phyloP scores from a whole-genome alignment of 2,888 invertebrate genomes.

The Heliconius erato region DNA sequence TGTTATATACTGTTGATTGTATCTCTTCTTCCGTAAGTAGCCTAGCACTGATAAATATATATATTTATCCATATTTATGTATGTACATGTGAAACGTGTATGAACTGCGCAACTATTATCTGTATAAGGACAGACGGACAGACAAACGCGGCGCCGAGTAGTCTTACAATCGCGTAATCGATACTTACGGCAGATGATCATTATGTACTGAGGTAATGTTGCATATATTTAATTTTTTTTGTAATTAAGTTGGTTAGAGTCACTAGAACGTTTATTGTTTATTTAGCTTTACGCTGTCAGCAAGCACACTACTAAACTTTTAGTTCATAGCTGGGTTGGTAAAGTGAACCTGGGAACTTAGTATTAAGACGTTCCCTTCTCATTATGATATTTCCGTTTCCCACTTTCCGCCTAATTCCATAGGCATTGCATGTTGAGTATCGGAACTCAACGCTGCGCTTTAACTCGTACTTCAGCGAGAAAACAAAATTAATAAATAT shows the following conservation, averaged over 20 bases:
- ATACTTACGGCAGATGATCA: constrained; percentile 17
- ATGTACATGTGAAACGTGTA: not conserved
- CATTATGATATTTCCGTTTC: too few relatives aligned
- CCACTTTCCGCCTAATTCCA: too few relatives aligned
- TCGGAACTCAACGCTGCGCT: too few relatives aligned
- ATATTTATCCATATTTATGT: not conserved
- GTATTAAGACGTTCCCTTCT: too few relatives aligned
- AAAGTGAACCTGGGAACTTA: too few relatives aligned
- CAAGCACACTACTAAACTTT: too few relatives aligned
- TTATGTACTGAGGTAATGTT: not conserved
- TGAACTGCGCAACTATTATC: constrained; percentile 27
- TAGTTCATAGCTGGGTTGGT: too few relatives aligned
- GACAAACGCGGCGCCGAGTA: constrained; percentile 13
- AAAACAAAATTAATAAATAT: too few relatives aligned
- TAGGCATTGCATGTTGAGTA: not conserved
- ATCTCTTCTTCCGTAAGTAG: not conserved
- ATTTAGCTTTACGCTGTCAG: too few relatives aligned
- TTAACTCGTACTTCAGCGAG: too few relatives aligned
- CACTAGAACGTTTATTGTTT: not conserved
- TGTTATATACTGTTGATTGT: not conserved
- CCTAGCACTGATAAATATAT: too few relatives aligned
- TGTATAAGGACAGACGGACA: constrained; percentile 31
- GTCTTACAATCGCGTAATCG: constrained; percentile 25
- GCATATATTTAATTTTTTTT: not conserved
- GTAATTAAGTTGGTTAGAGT: not conserved